Percentiles rank a stretch among this genome's conserved stretches.
These are phyloP conservation scores for Anolis carolinensis DNA, from an alignment of 2,113 vertebrate species.

Conservation along the genomic window DNA sequence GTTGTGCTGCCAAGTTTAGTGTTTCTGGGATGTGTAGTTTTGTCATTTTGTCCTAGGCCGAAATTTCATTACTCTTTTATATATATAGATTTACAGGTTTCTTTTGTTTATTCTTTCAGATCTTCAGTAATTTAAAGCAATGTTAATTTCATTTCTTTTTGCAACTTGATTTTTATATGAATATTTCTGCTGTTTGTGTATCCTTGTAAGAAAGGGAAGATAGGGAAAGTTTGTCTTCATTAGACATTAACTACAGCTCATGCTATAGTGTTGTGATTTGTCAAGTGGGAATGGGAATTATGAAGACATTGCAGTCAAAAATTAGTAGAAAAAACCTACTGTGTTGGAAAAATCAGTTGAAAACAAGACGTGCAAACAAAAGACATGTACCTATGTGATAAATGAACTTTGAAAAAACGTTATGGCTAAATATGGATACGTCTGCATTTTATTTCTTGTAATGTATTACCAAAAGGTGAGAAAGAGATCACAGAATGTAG, in stretches of 20 bases:
- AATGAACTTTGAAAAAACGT: too few relatives aligned
- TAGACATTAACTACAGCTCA: not conserved
- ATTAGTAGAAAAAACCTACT: slow-evolving; percentile 32
- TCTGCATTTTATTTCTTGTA: slow-evolving; percentile 47
- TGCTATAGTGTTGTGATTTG: not conserved
- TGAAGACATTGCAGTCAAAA: not conserved
- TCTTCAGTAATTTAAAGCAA: not conserved
- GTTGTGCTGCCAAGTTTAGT: too few relatives aligned
- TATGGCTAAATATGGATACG: not conserved
- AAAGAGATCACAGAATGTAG: not conserved
- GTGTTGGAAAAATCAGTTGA: slow-evolving; percentile 30
- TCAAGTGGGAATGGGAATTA: not conserved
- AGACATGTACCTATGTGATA: too few relatives aligned
- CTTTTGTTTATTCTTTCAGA: not conserved
- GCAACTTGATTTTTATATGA: not conserved
- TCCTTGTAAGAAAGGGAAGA: not conserved
- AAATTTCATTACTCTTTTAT: too few relatives aligned
- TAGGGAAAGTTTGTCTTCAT: not conserved
- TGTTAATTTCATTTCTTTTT: not conserved
- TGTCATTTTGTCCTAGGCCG: too few relatives aligned
- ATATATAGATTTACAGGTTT: not conserved
- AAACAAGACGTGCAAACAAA: too few relatives aligned
- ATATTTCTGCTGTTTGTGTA: not conserved
- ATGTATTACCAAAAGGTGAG: slow-evolving; percentile 33
- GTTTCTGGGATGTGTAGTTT: too few relatives aligned